phyloP scores from a whole-genome alignment of 1,140 invertebrate genomes.

The Musca domestica region DNA sequence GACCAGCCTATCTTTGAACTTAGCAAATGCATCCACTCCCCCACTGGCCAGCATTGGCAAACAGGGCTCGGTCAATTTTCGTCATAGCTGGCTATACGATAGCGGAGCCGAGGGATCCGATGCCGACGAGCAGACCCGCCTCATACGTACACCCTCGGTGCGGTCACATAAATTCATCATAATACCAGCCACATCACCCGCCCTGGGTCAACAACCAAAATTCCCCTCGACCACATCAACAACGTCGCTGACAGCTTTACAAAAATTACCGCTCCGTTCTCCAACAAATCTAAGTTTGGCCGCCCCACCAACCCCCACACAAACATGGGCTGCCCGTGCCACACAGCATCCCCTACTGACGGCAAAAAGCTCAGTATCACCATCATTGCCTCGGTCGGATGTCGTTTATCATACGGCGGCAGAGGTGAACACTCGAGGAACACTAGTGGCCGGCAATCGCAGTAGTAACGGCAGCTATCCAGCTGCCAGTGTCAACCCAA shows the following conservation, averaged over 20 bases:
- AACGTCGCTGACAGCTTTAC: conserved; percentile 32
- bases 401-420: conserved; percentile 34
- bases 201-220: conserved; percentile 25
- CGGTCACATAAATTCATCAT: conserved; percentile 49
- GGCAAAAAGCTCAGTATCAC: conserved; percentile 5
- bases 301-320: conserved; percentile 28
- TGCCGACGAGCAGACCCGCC: conserved; percentile 41
- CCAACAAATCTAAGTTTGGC: conserved; percentile 21
- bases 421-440: background rate
- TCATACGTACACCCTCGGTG: conserved; percentile 40
- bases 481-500: conserved; percentile 16
- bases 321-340: background rate
- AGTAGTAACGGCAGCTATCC: conserved; percentile 4
- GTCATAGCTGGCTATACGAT: conserved; percentile 44
- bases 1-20: background rate
- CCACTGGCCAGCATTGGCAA: conserved; percentile 30
- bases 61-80: conserved; percentile 27
- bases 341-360: background rate
- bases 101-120: conserved; percentile 48
- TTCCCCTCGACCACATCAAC: conserved; percentile 43
- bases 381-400: conserved; percentile 36
- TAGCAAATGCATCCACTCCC: background rate
- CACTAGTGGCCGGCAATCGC: conserved; percentile 22
- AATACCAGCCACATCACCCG: conserved; percentile 35
- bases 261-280: conserved; percentile 7